phyloP scores from a whole-genome alignment of 2,797 vertebrate genomes.

The Eospalax fontanierii region DNA sequence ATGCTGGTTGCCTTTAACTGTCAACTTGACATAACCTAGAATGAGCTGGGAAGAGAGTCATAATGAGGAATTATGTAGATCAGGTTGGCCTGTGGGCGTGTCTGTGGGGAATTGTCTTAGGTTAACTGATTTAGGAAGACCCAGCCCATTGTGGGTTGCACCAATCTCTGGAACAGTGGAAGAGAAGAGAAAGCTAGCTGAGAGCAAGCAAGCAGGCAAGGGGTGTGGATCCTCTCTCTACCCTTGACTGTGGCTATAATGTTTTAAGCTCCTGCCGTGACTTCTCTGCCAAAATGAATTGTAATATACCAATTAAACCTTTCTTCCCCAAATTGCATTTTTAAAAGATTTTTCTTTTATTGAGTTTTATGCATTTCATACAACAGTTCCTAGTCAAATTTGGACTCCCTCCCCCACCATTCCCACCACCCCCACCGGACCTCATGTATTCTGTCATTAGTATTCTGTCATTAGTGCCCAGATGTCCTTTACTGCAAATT shows the following conservation, averaged over 20 bases:
- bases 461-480: no score
- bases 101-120: background rate
- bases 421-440: no score
- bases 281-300: background rate
- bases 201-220: background rate
- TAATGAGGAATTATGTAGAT: background rate
- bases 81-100: background rate
- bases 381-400: no score
- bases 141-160: background rate
- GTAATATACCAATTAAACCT: background rate
- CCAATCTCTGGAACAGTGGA: background rate
- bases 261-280: background rate
- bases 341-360: no score
- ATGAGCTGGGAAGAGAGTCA: background rate
- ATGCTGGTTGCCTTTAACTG: background rate
- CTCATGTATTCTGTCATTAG: no score
- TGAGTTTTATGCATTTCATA: no score
- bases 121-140: background rate
- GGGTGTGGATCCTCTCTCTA: background rate
- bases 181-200: background rate
- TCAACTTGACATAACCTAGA: background rate
- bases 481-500: no score
- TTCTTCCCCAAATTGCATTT: background rate
- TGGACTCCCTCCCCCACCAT: no score
- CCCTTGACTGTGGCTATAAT: background rate